Evolutionary conservation across 23 tunicate species (phyloP), one percentile per base, ranked within the genome.

Genomic region (Trididemnum nubilum): DNA sequence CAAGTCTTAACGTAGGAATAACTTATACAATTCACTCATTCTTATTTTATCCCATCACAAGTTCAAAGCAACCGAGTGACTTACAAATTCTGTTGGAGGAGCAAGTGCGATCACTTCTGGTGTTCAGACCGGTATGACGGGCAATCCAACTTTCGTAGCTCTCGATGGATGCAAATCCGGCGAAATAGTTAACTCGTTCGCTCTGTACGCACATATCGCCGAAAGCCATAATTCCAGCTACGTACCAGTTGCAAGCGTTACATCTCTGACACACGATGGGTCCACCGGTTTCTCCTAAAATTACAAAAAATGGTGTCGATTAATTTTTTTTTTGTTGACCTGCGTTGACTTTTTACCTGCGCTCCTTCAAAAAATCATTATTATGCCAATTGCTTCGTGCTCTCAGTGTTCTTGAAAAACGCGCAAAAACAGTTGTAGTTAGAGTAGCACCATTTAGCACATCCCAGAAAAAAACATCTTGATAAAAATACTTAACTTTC

Each of bases 201-300:
- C 29, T 50, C 7, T 51, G 30, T 15, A 51, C 34, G 34, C 90
- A 85, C 2, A 51, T 23, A 44, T 79, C 90, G 25, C 90, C 90
- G 72, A 64, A 85, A 0, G 84, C 33, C 72, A 69, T 35, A 30
- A 85, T 71, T 0, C 90, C 90, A 35, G 90, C 90, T 72, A 85
- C 36, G 35, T 51, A 85, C 84, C 83, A 85, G 72, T 78, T 79
- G 34, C 90, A 85, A 51, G 84, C 51, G 36, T 77, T 38, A 40
- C 90, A 85, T 9, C 84, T 35, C 31, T 85, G 90, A 36, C 90
- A 85, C 9, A 85, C 83, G 26, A 85, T 39, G 21, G 90, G 90
- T 1, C 90, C 90, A 7, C 90, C 90, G 9, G 84, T 36, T 77
- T 85, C 90, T n/a, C 83, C 90, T 85, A 33, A 51, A 40, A 37